Evolutionary conservation across 2,888 invertebrate genomes (phyloP).

Genomic region (Drosophila ezoana): DNA sequence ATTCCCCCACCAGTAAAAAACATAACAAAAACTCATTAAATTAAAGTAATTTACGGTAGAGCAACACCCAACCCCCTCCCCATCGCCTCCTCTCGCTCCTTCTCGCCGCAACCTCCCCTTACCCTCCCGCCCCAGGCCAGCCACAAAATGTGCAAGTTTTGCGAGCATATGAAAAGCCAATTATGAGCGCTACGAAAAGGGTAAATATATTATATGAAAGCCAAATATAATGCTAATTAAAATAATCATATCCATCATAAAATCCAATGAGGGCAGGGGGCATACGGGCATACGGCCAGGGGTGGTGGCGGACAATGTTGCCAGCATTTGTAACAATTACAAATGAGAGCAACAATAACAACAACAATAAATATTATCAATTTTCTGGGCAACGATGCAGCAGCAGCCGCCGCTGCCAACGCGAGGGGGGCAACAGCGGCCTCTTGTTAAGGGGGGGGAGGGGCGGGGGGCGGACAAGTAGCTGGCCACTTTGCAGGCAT

Average conservation of each 20-base stretch:
- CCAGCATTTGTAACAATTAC: conserved; percentile 70
- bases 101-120: neutral
- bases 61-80: conserved; percentile 2
- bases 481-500: conserved; percentile 72
- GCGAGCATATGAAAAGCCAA: conserved; percentile 78
- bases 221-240: conserved; percentile 80
- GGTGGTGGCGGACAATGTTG: conserved; percentile 12
- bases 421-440: conserved; percentile 5
- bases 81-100: neutral
- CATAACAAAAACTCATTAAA: conserved; percentile 76
- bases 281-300: neutral
- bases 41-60: conserved; percentile 74
- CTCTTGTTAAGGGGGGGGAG: neutral
- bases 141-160: conserved; percentile 50
- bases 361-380: conserved; percentile 66
- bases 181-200: conserved; percentile 66
- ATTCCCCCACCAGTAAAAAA: conserved; percentile 10
- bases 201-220: conserved; percentile 59
- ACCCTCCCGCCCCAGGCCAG: neutral
- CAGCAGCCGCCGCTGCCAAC: conserved; percentile 6
- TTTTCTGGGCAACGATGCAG: conserved; percentile 52
- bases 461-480: neutral
- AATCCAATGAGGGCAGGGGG: conserved; percentile 26
- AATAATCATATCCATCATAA: conserved; percentile 80
- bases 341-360: conserved; percentile 42